These are phyloP conservation scores for Sylvietta virens DNA, from an alignment of 2,113 vertebrate species.

Conservation along the genomic window DNA sequence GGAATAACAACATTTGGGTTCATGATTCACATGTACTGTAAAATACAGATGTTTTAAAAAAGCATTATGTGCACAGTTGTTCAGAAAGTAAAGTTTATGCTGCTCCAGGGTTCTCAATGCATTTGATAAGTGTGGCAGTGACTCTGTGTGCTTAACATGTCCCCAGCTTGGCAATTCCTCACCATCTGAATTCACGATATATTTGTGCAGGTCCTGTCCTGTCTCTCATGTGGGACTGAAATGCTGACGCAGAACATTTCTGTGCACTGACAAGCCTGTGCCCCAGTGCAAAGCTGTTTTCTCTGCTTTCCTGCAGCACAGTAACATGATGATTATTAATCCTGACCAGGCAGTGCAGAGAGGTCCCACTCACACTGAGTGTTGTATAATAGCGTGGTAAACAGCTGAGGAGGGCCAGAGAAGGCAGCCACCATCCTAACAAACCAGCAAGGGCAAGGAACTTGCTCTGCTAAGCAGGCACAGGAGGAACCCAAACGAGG, in stretches of 20 bases:
- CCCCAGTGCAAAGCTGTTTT: not conserved
- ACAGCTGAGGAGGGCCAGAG: not conserved
- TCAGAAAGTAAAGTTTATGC: not conserved
- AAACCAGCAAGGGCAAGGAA: conserved; percentile 8
- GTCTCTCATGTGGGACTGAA: not conserved
- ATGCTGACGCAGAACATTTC: not conserved
- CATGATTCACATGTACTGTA: not conserved
- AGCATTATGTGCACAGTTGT: not conserved
- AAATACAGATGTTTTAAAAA: not conserved
- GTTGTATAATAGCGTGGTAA: not conserved
- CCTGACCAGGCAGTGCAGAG: not conserved
- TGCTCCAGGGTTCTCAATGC: not conserved
- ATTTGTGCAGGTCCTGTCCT: not conserved
- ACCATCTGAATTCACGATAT: not conserved
- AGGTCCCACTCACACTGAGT: conserved; percentile 3
- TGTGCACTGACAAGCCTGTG: not conserved
- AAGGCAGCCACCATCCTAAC: not conserved
- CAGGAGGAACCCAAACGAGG: not conserved
- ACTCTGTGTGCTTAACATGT: not conserved
- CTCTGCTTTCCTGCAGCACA: not conserved
- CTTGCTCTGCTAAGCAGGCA: not conserved
- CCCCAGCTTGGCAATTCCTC: not conserved
- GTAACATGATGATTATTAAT: conserved; percentile 11
- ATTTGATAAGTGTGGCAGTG: not conserved
- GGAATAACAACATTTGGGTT: not conserved